Percentiles rank a stretch among this genome's conserved stretches.
Conservation (phyloP, 2,797 vertebrate species). For the Gobionotothen gibberifrons region DNA sequence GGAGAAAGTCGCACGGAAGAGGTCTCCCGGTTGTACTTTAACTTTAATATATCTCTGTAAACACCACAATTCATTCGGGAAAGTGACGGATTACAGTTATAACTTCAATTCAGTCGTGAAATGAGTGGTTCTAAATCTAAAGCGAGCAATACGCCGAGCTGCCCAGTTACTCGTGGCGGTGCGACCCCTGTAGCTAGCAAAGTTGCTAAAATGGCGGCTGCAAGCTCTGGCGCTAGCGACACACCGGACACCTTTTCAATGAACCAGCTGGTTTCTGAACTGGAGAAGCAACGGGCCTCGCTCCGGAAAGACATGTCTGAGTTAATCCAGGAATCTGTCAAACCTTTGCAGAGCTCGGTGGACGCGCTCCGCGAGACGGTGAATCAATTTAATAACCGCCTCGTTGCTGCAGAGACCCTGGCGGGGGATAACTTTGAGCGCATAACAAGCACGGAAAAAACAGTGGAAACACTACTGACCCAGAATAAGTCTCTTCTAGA, state of each 20-base stretch:
- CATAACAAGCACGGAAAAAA: too few species aligned
- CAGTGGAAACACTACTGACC: too few species aligned
- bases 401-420: too few species aligned
- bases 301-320: neutral
- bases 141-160: neutral
- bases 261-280: neutral
- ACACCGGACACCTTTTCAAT: neutral
- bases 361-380: neutral
- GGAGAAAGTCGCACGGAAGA: too few species aligned
- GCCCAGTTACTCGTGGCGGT: neutral
- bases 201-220: too few species aligned
- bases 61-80: neutral
- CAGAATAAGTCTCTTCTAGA: too few species aligned
- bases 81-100: neutral
- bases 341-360: neutral
- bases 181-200: too few species aligned
- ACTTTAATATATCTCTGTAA: neutral
- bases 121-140: neutral
- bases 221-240: neutral
- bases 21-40: neutral
- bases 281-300: slow-evolving; percentile 3
- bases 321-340: neutral
- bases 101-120: neutral
- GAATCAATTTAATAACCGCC: neutral
- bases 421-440: too few species aligned